These are phyloP conservation scores for Tetheella fluctuosa DNA, from an alignment of 2,888 invertebrate genomes.

Conservation along the genomic window DNA sequence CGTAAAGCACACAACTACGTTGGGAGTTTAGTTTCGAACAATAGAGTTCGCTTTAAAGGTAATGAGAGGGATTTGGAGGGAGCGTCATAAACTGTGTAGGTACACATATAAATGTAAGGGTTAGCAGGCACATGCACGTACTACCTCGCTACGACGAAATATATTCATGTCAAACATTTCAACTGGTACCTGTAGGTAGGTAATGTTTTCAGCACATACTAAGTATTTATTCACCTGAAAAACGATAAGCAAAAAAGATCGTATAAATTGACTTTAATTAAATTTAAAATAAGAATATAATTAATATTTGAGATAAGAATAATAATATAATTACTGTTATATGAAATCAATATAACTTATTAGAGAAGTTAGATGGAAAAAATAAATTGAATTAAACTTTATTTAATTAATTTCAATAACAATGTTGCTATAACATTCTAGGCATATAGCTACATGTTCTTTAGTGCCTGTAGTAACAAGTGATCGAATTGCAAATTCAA, in stretches of 20 bases:
- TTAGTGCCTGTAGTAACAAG: neutral
- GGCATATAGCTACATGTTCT: neutral
- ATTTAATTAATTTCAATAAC: too few species aligned
- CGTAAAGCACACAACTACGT: constrained; percentile 42
- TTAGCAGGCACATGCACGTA: constrained; percentile 19
- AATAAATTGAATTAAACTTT: too few species aligned
- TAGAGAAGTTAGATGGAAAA: too few species aligned
- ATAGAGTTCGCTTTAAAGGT: constrained; percentile 43
- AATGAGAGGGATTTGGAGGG: constrained; percentile 43
- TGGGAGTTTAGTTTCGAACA: constrained; percentile 48
- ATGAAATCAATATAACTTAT: too few species aligned
- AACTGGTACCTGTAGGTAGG: neutral
- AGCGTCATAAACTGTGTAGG: constrained; percentile 35
- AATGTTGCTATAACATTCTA: too few species aligned
- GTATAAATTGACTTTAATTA: too few species aligned
- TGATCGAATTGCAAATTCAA: constrained; percentile 10
- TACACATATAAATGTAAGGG: constrained; percentile 28
- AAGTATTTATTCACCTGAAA: neutral
- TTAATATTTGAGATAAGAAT: too few species aligned
- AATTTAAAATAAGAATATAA: too few species aligned
- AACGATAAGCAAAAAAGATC: too few species aligned
- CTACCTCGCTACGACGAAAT: constrained; percentile 2
- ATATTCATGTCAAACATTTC: neutral
- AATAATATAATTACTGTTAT: too few species aligned
- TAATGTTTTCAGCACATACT: too few species aligned